Base-by-base conservation (phyloP, 2,888 invertebrate genomes). In the Apamea sordens region DNA sequence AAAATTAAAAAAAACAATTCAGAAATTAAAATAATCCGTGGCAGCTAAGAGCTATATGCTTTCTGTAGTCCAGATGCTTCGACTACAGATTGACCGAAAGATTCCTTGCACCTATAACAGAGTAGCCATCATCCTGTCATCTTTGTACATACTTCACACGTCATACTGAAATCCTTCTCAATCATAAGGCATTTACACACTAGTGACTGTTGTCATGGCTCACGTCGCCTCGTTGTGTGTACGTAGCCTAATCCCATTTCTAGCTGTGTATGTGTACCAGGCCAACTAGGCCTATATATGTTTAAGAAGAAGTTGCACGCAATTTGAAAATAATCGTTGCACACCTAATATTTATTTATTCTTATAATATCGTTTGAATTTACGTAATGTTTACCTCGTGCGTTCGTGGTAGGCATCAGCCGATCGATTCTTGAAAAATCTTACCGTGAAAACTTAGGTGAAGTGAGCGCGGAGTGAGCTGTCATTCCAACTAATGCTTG, bases 161-260 rank as follows among this genome's bases (percentile, higher is more conserved):
- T 65, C 56, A 24, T 44, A 18, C 28, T 11, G 11, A 59, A 79
- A 65, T 76, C 70, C 70, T 65, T 65, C 28, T 65, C 77, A 76
- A 79, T 47, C 76, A 79, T 64, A 77, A 65, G 59, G 64, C 64
- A 70, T n/a, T n/a, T 65, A 71, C 50, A 56, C 28, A 67, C 50
- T 6, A 15, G 24, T 18, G 47, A n/a, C 21, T 13, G 18, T 50
- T 67, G 65, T 36, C 28, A 71, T 50, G 10, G 21, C 24, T 21
- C 6, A 18, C 8, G 28, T 41, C 32, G 18, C n/a, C 7, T 13
- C 41, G 13, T n/a, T 24, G 44, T 59, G 47, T 67, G 53, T 2
- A 18, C 56, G 15, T 59, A 18, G n/a, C 32, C n/a, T 77, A 41
- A 61, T 64, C 53, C 47, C 18, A 56, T 64, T 36, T 56, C 44